Conservation (phyloP, 2,888 invertebrate genomes). For the Cosmopolites sordidus region DNA sequence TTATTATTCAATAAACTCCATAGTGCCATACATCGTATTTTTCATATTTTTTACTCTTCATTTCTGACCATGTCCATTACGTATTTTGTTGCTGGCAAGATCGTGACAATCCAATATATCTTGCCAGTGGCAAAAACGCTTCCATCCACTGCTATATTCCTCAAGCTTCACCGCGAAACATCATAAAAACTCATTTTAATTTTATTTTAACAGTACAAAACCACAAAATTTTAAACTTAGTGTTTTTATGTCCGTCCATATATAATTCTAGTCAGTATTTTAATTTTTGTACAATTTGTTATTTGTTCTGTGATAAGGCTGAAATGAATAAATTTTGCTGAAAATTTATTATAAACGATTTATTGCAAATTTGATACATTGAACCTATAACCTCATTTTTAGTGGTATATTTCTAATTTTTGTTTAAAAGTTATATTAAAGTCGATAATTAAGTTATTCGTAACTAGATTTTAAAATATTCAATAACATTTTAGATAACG, state of each 20-base stretch:
- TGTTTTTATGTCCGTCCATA: constrained; percentile 18
- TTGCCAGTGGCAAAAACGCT: constrained; percentile 11
- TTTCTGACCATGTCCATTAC: constrained; percentile 23
- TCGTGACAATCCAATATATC: not conserved
- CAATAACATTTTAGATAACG: not conserved
- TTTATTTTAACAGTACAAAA: constrained; percentile 24
- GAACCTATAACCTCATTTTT: not conserved
- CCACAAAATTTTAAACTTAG: constrained; percentile 11
- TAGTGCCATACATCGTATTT: constrained; percentile 50
- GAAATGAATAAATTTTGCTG: not conserved
- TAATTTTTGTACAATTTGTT: constrained; percentile 25
- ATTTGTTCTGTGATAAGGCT: constrained; percentile 23
- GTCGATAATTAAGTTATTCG: not conserved
- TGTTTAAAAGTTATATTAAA: not conserved
- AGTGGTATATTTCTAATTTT: not conserved
- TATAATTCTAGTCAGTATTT: constrained; percentile 25
- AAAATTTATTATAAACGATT: not conserved
- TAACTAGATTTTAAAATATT: not conserved
- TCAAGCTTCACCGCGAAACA: constrained; percentile 12
- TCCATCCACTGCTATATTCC: constrained; percentile 21
- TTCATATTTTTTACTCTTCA: constrained; percentile 34
- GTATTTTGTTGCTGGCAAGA: constrained; percentile 15
- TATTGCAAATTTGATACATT: not conserved
- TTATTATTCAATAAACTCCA: constrained; percentile 50
- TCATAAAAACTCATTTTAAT: constrained; percentile 18